Evolutionary conservation across 1,140 invertebrate species (phyloP).

Genomic region (Eupristina koningsbergeri): DNA sequence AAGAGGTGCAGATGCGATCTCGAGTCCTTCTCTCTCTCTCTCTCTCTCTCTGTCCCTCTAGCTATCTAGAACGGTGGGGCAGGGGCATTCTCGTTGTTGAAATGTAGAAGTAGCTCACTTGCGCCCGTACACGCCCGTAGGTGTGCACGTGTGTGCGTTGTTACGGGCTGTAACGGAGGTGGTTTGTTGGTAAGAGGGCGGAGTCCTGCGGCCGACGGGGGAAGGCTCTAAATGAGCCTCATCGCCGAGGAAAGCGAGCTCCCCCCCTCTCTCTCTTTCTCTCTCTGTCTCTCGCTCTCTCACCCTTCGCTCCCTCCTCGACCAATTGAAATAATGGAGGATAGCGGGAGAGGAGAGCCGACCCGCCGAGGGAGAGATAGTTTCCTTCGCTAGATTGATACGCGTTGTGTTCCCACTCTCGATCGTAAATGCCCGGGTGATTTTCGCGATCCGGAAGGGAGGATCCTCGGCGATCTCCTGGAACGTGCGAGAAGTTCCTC

Average conservation of each 20-base stretch:
- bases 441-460: not conserved
- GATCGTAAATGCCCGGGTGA: not conserved
- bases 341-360: slow-evolving; percentile 3
- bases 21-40: not conserved
- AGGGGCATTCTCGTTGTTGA: not conserved
- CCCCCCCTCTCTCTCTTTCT: not conserved
- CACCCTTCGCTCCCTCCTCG: not conserved
- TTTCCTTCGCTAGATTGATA: slow-evolving; percentile 35
- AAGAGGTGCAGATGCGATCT: not conserved
- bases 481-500: slow-evolving; percentile 14
- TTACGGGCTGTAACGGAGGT: not conserved
- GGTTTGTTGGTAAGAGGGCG: slow-evolving; percentile 39
- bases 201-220: slow-evolving; percentile 33
- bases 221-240: slow-evolving; percentile 43
- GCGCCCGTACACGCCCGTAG: not conserved
- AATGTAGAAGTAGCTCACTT: not conserved
- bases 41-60: not conserved
- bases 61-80: not conserved
- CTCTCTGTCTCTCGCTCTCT: slow-evolving; percentile 4
- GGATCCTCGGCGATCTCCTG: not conserved
- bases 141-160: not conserved
- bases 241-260: slow-evolving; percentile 9
- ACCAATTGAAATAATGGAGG: slow-evolving; percentile 49
- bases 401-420: slow-evolving; percentile 6
- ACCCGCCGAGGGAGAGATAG: slow-evolving; percentile 8